These are phyloP conservation scores for Hofmannophila pseudospretella DNA, from an alignment of 2,888 invertebrate species.

Conservation along the genomic window DNA sequence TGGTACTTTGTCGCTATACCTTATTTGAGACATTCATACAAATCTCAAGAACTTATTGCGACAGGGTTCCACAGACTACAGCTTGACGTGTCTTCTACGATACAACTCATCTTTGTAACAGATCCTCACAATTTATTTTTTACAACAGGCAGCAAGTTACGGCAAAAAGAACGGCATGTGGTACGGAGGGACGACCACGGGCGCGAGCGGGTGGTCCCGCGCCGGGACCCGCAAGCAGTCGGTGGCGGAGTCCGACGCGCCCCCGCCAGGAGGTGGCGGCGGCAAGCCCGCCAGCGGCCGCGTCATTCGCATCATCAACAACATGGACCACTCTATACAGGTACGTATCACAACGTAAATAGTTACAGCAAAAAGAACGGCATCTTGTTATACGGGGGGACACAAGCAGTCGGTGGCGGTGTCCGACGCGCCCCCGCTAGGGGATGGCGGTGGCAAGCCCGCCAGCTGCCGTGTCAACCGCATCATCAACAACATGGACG, in stretches of 20 bases:
- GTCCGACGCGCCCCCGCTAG: slow-evolving; percentile 85
- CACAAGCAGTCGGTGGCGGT: slow-evolving; percentile 91
- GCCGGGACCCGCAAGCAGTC: slow-evolving; percentile 89
- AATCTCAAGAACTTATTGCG: no score
- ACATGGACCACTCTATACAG: slow-evolving; percentile 94
- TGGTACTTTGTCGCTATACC: no score
- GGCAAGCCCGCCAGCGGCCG: slow-evolving; percentile 89
- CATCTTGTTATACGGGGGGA: slow-evolving; percentile 88
- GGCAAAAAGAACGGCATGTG: slow-evolving; percentile 94
- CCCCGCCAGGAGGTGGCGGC: slow-evolving; percentile 80
- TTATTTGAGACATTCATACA: no score
- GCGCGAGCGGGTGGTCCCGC: slow-evolving; percentile 83
- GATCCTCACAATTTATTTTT: no score
- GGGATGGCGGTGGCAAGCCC: slow-evolving; percentile 83
- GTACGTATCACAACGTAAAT: slow-evolving; percentile 50
- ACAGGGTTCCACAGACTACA: no score
- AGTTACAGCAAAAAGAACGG: slow-evolving; percentile 95
- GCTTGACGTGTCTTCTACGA: no score
- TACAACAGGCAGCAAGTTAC: slow-evolving; percentile 88
- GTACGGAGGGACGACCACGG: slow-evolving; percentile 80
- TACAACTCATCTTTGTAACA: no score
- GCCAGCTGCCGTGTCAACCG: slow-evolving; percentile 92
- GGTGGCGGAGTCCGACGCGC: slow-evolving; percentile 88
- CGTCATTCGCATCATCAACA: slow-evolving; percentile 95
- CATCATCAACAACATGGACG: slow-evolving; percentile 95